Evolutionary conservation across 2,113 vertebrate species (phyloP).

Genomic region (Odontesthes bonariensis): DNA sequence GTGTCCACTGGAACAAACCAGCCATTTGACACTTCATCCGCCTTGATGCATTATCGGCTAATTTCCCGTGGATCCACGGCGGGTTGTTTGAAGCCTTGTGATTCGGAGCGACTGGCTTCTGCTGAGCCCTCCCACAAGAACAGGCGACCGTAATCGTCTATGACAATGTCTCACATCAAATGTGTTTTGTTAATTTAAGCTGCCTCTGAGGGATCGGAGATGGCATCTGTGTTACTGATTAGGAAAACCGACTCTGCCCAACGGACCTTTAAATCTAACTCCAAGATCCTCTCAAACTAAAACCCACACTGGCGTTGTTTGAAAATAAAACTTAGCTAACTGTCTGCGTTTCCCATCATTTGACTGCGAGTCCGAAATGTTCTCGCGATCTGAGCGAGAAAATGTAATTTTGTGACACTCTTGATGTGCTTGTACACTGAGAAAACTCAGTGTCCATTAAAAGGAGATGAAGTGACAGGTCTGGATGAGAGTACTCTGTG

Average conservation of each 20-base stretch:
- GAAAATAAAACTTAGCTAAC: slow-evolving; percentile 34
- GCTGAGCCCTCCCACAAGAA: slow-evolving; percentile 30
- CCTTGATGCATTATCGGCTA: slow-evolving; percentile 71
- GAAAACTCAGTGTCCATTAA: slow-evolving; percentile 52
- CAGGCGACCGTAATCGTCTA: slow-evolving; percentile 55
- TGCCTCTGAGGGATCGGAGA: slow-evolving; percentile 28
- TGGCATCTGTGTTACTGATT: slow-evolving; percentile 30
- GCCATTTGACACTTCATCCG: slow-evolving; percentile 70
- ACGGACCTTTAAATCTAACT: slow-evolving; percentile 29
- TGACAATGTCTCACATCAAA: slow-evolving; percentile 38
- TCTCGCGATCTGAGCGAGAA: slow-evolving; percentile 19
- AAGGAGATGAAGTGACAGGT: slow-evolving; percentile 41
- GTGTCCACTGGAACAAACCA: slow-evolving; percentile 74
- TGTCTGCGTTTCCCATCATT: slow-evolving; percentile 2
- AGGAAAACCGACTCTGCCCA: slow-evolving; percentile 23
- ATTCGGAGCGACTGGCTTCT: slow-evolving; percentile 32
- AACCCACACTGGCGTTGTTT: neutral
- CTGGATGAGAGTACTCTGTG: slow-evolving; percentile 32
- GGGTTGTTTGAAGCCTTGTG: slow-evolving; percentile 52
- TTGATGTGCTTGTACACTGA: slow-evolving; percentile 23
- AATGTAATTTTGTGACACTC: slow-evolving; percentile 41
- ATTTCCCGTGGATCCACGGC: slow-evolving; percentile 46
- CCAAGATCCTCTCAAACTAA: slow-evolving; percentile 10
- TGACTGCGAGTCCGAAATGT: slow-evolving; percentile 10
- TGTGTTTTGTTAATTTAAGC: slow-evolving; percentile 36